Evolutionary conservation across 92 coral and sea anemone genomes (phyloP), one percentile per base, ranked within the genome.

Genomic region (Porites lobata): DNA sequence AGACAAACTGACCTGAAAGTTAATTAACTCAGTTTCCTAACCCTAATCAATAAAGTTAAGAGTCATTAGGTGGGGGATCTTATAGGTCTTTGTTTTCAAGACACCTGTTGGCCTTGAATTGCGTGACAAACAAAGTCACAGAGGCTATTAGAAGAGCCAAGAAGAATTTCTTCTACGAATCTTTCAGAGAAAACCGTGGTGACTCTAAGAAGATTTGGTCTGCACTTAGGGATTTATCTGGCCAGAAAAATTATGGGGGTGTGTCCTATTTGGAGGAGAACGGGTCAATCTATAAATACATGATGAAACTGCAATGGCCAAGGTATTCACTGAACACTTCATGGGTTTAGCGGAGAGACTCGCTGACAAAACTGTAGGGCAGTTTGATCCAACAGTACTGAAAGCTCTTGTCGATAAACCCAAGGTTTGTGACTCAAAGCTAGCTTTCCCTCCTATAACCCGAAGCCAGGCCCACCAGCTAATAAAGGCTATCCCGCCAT

Each of bases 331-430:
- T 21, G 22, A 79, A 67, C 74, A 79, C 67, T 65, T 66, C 0
- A 65, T 50, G 71, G 84, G 84, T 50, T 67, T 84, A 74, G 88
- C 65, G 26, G 80, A 84, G 64, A 84, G 80, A 58, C 80, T 84
- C 13, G 38, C 22, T 12, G 88, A 63, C 79, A 73, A 84, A 84
- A 73, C 15, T 32, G 61, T 50, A 13, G 54, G 65, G 17, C 26
- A 76, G 29, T 84, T 76, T 85, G 74, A 75, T 29, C 76, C 76
- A 58, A 15, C 77, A 64, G 8, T 24, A 47, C 67, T 71, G 87
- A 82, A 15, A 43, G 52, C 75, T 51, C 69, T 54, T 50, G 83
- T 84, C 70, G 47, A 47, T 52, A 59, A 73, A 73, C 63, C 38
- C 50, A 84, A 84, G 50, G 22, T 51, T 22, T 66, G 64, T 26